phyloP scores from a whole-genome alignment of 2,888 invertebrate species.

The Cartodere bifasciata region DNA sequence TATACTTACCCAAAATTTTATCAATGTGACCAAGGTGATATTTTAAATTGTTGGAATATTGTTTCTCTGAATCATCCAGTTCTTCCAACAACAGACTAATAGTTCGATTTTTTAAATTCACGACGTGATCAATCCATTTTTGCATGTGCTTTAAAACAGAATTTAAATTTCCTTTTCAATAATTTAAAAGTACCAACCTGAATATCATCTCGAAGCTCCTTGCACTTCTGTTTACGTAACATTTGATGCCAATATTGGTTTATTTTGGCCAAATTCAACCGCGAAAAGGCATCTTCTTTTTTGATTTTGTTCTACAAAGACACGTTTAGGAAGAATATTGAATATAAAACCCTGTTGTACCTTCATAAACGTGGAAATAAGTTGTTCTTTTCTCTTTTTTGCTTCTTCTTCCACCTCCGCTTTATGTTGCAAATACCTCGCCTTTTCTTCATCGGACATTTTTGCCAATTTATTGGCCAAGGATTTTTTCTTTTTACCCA shows the following conservation, averaged over 20 bases:
- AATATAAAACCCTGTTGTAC: no score
- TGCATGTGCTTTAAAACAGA: conserved; percentile 38
- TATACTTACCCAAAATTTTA: conserved; percentile 47
- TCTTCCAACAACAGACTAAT: conserved; percentile 51
- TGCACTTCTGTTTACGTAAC: conserved; percentile 61
- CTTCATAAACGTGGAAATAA: conserved; percentile 70
- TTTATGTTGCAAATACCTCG: conserved; percentile 66
- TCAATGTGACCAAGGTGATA: conserved; percentile 59
- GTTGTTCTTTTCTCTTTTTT: conserved; percentile 62
- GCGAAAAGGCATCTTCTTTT: conserved; percentile 65
- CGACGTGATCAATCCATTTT: conserved; percentile 46
- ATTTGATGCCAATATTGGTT: conserved; percentile 76
- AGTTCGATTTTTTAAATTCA: conserved; percentile 54
- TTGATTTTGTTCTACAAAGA: conserved; percentile 62
- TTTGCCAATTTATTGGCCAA: conserved; percentile 64
- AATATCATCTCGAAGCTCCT: conserved; percentile 57
- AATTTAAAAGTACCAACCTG: conserved; percentile 34
- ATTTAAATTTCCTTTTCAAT: conserved; percentile 5
- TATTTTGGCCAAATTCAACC: conserved; percentile 70
- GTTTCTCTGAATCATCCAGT: conserved; percentile 57
- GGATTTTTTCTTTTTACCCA: conserved; percentile 50
- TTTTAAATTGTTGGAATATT: conserved; percentile 59
- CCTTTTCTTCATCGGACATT: conserved; percentile 76
- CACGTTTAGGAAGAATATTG: background rate
- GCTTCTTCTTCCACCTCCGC: conserved; percentile 76